Conservation (phyloP, 2,797 vertebrate genomes). For the Falco naumanni region DNA sequence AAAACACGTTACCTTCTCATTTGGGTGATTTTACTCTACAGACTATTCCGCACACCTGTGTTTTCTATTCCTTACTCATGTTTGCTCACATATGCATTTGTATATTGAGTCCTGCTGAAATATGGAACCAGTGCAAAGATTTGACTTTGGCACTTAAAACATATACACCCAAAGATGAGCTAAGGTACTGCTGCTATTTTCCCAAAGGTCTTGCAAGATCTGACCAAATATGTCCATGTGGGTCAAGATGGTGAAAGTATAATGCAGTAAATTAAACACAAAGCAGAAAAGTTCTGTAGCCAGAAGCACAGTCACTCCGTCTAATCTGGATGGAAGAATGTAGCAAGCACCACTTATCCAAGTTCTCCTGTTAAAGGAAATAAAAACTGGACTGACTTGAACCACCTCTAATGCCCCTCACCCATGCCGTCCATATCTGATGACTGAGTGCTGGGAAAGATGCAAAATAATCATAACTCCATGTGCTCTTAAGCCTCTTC, state of each 20-base stretch:
- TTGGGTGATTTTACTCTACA: neutral
- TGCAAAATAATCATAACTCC: neutral
- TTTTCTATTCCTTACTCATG: neutral
- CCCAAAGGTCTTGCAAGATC: neutral
- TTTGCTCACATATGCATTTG: neutral
- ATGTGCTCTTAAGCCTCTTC: neutral
- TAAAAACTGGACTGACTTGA: neutral
- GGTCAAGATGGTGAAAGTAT: neutral
- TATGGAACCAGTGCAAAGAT: neutral
- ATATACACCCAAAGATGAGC: neutral
- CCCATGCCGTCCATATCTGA: neutral
- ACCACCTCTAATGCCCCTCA: neutral
- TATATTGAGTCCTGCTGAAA: neutral
- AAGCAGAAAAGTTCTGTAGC: neutral
- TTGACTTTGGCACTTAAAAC: neutral
- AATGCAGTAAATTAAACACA: neutral
- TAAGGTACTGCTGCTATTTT: neutral
- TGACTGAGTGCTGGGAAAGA: neutral
- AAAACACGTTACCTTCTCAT: neutral
- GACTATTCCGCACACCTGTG: neutral
- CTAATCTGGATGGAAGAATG: neutral
- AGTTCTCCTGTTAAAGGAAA: neutral
- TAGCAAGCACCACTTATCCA: neutral
- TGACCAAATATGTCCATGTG: neutral
- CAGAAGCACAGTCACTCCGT: neutral